Conservation (phyloP, 2,797 vertebrate species). For the Sylvia borin region DNA sequence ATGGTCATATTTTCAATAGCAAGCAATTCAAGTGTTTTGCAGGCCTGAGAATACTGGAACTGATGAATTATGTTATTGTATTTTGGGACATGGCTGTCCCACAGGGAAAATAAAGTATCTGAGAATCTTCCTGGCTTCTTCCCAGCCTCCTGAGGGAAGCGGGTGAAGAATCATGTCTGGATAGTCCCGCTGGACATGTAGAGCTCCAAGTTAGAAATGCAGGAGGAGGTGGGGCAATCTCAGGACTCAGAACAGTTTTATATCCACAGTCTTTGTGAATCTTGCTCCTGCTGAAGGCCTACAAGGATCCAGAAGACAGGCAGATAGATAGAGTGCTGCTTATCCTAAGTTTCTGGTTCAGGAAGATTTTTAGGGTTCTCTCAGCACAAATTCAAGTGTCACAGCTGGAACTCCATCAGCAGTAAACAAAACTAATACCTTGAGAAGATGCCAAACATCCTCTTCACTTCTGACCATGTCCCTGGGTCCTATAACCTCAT, state of each 20-base stretch:
- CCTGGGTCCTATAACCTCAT: not conserved
- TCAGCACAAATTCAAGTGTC: not conserved
- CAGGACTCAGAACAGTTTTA: not conserved
- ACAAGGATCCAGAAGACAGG: not conserved
- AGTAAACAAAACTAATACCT: not conserved
- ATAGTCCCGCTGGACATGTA: not conserved
- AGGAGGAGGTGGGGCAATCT: not conserved
- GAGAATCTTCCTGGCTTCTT: not conserved
- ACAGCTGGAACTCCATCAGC: not conserved
- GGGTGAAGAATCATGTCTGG: not conserved
- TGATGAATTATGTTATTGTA: not conserved
- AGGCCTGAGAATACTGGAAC: not conserved
- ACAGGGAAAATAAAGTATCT: not conserved
- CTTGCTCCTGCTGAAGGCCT: not conserved
- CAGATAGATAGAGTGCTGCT: not conserved
- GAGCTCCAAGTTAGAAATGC: not conserved
- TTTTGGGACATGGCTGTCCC: not conserved
- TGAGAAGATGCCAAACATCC: not conserved
- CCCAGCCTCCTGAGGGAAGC: not conserved
- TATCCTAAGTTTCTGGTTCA: not conserved
- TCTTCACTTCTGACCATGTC: not conserved
- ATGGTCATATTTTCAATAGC: not conserved
- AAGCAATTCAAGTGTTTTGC: not conserved
- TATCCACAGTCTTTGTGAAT: not conserved
- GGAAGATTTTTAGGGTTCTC: not conserved